Base-by-base conservation (phyloP, 2,113 vertebrate species). In the Ochotona princeps region DNA sequence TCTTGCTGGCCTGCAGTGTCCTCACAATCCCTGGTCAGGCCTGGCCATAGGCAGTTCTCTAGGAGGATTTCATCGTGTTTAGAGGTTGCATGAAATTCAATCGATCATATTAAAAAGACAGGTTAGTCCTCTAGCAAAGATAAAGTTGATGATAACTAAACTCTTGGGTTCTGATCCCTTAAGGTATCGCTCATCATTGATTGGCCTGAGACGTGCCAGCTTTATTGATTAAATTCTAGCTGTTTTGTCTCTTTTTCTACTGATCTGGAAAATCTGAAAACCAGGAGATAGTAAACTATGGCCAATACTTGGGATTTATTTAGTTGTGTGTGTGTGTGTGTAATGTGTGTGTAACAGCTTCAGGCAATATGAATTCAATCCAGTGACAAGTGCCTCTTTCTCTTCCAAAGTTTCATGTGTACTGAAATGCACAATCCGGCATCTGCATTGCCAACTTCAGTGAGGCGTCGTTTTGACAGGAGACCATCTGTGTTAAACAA, bases 401-500 rank as follows among this genome's bases (percentile, higher is more conserved):
- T 83, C 30, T 78, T 89, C 95, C 92, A 97, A 94, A 96, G 76
- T 75, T 93, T 76, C 95, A 83, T 92, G 82, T 91, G 72, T 85
- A 92, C 95, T 95, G 97, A 92, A 38, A 44, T 11, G 4, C 88
- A 83, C 32, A 87, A 63, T 49, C 49, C 95, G 94, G 92, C 96
- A 97, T 97, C 97, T 97, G 96, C 80, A 85, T 95, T 96, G 51
- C 84, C 88, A 87, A 87, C 79, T 93, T 7, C 49, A 87, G 63
- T 83, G 93, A 93, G 94, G 83, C 78, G 76, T 94, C 89, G 10
- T 96, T 96, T 83, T 96, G 95, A 97, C 95, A 95, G 93, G 65
- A 97, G 92, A 66, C 91, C 97, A 95, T 95, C 96, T 97, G 97
- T 83, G 70, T 96, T 85, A 76, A 91, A 92, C 95, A 95, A 95